Evolutionary conservation across 2,888 invertebrate genomes (phyloP), one percentile per base, ranked within the genome.

Genomic region (Phalangium opilio): DNA sequence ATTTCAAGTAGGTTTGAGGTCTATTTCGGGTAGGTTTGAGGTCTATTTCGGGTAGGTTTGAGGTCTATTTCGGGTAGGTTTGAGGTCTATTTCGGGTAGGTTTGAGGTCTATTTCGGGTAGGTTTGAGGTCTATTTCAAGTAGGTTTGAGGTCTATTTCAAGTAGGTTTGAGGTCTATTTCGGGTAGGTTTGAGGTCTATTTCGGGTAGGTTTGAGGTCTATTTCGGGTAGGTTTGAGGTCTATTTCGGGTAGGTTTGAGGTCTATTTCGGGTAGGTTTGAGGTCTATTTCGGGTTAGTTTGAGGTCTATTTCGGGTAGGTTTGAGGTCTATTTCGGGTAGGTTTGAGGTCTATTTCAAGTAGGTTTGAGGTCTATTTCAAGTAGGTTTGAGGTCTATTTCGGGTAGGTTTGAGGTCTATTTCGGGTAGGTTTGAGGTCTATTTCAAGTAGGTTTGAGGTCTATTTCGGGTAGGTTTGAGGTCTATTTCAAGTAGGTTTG

Each of bases 71-170:
- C n/a, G 74, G 74, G 72, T 55, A 49, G 51, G 46, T 40, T n/a
- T n/a, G n/a, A n/a, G n/a, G n/a, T n/a, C n/a, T n/a, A 27, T 33
- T 40, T 41, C n/a, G n/a, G n/a, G 4, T 8, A n/a, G 18, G n/a
- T 15, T 38, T 3, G 3, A 17, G 38, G n/a, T 14, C 18, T 42
- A n/a, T 15, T 11, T 7, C 14, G 3, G 27, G n/a, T 8, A 27
- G 27, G 27, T 4, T 7, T n/a, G n/a, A n/a, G 3, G 17, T 12
- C 93, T 63, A 89, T 98, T 51, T 91, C 95, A 61, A 96, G 93
- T 3, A 99, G 98, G 98, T 73, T 99, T 10, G 96, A 98, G 74
- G 74, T 73, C n/a, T n/a, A n/a, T n/a, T n/a, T n/a, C n/a, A n/a
- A n/a, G n/a, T 55, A 49, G 51, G 46, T 40, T n/a, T n/a, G n/a